A percentile compares a stretch with the other conserved stretches of the same genome.
Conservation (phyloP, 2,113 vertebrate genomes). For the Dryoscopus gambensis region DNA sequence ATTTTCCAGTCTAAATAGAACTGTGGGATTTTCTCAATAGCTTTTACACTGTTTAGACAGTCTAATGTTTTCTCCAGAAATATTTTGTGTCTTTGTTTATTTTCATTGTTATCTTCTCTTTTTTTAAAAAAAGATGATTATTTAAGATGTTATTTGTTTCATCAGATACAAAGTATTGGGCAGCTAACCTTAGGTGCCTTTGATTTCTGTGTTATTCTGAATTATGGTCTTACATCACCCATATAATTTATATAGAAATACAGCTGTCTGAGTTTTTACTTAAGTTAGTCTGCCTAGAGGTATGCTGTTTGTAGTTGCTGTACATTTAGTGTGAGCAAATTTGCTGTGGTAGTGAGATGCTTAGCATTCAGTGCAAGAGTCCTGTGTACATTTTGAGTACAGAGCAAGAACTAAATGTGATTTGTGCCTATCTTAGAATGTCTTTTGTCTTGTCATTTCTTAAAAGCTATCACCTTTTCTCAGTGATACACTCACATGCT, state of each 20-base stretch:
- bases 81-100: background rate
- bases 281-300: background rate
- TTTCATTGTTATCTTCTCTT: background rate
- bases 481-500: background rate
- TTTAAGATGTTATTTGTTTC: background rate
- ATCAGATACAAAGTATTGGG: background rate
- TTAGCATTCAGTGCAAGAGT: background rate
- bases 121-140: background rate
- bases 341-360: background rate
- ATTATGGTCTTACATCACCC: background rate
- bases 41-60: background rate
- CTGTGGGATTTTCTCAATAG: background rate
- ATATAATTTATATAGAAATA: background rate
- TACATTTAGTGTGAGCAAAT: background rate
- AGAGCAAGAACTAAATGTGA: background rate
- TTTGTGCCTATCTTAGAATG: background rate
- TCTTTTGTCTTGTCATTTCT: background rate
- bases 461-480: background rate
- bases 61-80: background rate
- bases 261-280: background rate
- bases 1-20: background rate
- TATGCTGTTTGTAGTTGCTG: background rate
- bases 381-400: background rate
- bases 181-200: background rate
- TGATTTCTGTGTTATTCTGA: background rate